Evolutionary conservation across 2,888 invertebrate species (phyloP).

Genomic region (Spialia ferax): DNA sequence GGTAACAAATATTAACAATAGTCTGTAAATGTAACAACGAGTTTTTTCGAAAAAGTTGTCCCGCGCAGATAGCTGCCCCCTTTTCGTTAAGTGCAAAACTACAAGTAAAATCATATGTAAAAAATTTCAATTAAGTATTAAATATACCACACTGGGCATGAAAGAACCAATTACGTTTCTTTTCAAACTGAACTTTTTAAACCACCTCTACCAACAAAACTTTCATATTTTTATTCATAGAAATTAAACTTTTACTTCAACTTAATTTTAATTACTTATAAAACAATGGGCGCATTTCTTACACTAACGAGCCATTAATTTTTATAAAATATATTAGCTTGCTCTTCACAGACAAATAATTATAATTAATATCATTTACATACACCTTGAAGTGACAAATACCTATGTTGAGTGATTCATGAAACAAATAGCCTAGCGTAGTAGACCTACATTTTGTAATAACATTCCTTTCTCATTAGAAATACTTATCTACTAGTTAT

Average conservation of each 20-base stretch:
- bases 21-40: not conserved
- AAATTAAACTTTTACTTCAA: no score
- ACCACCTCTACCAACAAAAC: no score
- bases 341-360: not conserved
- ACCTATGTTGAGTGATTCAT: conserved; percentile 24
- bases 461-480: conserved; percentile 33
- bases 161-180: no score
- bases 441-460: conserved; percentile 19
- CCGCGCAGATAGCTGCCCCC: not conserved
- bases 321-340: not conserved
- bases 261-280: no score
- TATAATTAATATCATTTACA: not conserved
- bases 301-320: not conserved
- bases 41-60: not conserved
- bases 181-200: no score
- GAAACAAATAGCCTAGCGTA: conserved; percentile 8
- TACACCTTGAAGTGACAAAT: conserved; percentile 13
- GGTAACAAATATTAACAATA: no score
- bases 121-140: no score
- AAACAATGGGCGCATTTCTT: not conserved
- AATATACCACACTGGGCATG: no score
- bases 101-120: no score
- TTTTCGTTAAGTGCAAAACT: not conserved
- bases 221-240: no score
- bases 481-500: conserved; percentile 21